Base-by-base conservation (phyloP, 2,888 invertebrate genomes). In the Oscheius onirici region DNA sequence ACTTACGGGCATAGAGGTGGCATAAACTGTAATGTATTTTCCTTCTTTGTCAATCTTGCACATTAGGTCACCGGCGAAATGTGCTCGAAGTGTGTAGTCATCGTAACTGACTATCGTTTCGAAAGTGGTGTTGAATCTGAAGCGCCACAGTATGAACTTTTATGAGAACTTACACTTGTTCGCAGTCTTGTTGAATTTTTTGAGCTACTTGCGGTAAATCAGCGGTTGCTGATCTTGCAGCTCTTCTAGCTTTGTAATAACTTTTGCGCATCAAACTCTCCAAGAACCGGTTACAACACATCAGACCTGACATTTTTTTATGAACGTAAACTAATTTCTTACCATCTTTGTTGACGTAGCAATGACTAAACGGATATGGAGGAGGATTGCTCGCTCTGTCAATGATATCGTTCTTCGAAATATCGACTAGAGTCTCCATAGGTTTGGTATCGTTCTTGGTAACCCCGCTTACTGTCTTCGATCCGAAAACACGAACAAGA, bases 1-100 rank as follows among this genome's bases (percentile, higher is more conserved):
- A 15, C 24, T 15, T 52, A 71, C 71, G 17, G 71, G 71, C 57
- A 71, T 71, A 0, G 54, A 54, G n/a, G 57, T 76, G 20, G 49
- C 77, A 54, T 75, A 77, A 1, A 71, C 73, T 24, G 71, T 60
- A 15, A 77, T 68, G 54, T 61, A 71, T 28, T 65, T 20, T 11
- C 70, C 68, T 3, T 69, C 79, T 5, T 75, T 41, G 54, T 79
- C 74, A 3, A 81, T 73, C 72, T 82, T 82, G 51, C 82, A 82
- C 24, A 78, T 77, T 43, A 80, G 72, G 44, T 79, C 78, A 0
- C 75, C 74, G 0, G 72, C 67, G 51, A 79, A 75, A 15, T 79
- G 75, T 8, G 78, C 70, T 11, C 75, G 67, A 17, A 75, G 51
- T 3, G 77, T 78, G 28, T 80, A 82, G 60, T 82, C 77, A 2